Evolutionary conservation across 2,888 invertebrate genomes (phyloP), one percentile per base, ranked within the genome.

Genomic region (Unio delphinus): DNA sequence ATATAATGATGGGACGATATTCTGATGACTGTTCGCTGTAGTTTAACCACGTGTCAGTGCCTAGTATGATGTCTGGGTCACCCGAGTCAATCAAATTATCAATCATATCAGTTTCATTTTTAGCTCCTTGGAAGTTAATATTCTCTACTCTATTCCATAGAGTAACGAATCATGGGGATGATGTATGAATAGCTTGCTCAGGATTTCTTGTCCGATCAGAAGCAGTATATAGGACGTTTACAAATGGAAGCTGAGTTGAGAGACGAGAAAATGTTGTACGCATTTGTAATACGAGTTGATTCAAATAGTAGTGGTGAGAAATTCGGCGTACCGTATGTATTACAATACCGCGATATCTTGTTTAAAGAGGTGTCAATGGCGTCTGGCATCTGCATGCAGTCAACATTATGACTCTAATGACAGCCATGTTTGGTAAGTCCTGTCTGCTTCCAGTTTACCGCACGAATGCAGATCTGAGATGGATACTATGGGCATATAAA

Each of bases 21-120:
- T 30, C 45, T 15, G 56, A 30, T 30, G 5, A 30, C 4, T 30
- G 5, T 30, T 5, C 6, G 30, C 4, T 30, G 30, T 30, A 18
- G 23, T 70, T 67, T 5, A 63, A 18, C 67, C 64, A 70, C 4
- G 70, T 67, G 57, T 70, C 64, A 60, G 63, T 60, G 1, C 67
- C 67, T 18, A 67, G 58, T 23, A 70, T 63, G 45, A 67, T 58
- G 30, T n/a, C 56, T 8, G 67, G 70, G 34, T 70, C 60, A 20
- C 63, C 55, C 8, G 67, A 63, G 11, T 66, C 66, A 30, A 70
- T 45, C 1, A 65, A 54, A 45, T 62, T 65, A 15, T 45, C 34
- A 26, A 64, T 34, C 58, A 64, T 64, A 54, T 26, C 61, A 28
- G 17, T 15, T 30, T 61, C 28, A 28, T 61, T 63, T 54, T 45